These are phyloP conservation scores for Varanus komodoensis DNA, from an alignment of 2,113 vertebrate species.

Conservation along the genomic window DNA sequence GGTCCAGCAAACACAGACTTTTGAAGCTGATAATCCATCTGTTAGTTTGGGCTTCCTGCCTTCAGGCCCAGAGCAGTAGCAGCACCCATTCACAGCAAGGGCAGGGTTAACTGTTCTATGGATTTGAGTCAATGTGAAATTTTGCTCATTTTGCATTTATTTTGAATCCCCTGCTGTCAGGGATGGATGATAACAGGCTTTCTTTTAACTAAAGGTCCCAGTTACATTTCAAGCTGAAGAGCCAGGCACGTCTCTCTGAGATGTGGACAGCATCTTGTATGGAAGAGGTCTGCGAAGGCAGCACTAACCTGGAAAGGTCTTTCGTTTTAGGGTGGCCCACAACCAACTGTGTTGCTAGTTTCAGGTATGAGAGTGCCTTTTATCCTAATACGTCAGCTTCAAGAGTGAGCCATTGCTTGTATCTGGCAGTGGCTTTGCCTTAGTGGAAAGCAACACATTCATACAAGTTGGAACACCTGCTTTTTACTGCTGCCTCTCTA, in stretches of 20 bases:
- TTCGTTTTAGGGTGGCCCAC: slow-evolving; percentile 97
- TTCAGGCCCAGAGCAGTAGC: neutral
- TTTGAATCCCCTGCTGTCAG: neutral
- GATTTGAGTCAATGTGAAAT: neutral
- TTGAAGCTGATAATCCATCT: neutral
- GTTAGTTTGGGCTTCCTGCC: neutral
- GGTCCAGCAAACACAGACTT: neutral
- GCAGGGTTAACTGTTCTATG: neutral
- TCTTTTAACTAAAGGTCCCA: slow-evolving; percentile 75
- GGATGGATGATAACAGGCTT: slow-evolving; percentile 26
- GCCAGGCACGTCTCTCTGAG: slow-evolving; percentile 85
- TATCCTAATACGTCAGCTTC: neutral
- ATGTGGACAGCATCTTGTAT: slow-evolving; percentile 93
- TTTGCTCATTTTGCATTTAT: neutral
- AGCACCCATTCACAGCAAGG: neutral
- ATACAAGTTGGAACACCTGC: neutral
- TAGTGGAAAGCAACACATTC: neutral
- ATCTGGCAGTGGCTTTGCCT: neutral
- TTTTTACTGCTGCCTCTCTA: neutral
- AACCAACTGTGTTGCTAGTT: slow-evolving; percentile 93
- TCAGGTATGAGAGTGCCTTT: slow-evolving; percentile 82
- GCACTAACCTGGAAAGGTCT: slow-evolving; percentile 82
- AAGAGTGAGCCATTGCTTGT: neutral
- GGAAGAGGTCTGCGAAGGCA: slow-evolving; percentile 94
- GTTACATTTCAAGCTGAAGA: slow-evolving; percentile 88